phyloP scores from a whole-genome alignment of 2,797 vertebrate genomes.

The Clarias pachynema region DNA sequence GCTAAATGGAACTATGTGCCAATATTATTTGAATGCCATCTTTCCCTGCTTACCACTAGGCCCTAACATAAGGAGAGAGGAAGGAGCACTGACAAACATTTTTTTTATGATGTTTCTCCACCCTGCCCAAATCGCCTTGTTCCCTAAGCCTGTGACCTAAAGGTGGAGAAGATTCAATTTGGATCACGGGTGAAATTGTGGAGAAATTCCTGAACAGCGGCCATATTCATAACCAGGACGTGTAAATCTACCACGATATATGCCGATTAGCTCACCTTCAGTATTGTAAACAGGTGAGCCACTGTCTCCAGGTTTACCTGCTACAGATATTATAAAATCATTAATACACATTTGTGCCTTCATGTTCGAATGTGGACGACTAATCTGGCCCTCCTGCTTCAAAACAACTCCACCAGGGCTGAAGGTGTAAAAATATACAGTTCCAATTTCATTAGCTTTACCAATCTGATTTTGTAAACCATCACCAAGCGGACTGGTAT shows the following conservation, averaged over 20 bases:
- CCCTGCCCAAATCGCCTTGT: no score
- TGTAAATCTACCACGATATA: background rate
- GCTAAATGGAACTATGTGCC: no score
- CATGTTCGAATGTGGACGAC: background rate
- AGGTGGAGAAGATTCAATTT: background rate
- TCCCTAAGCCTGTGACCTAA: no score
- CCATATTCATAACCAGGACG: background rate
- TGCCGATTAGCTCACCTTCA: background rate
- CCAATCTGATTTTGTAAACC: background rate
- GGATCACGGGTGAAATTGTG: background rate
- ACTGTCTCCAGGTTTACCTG: background rate
- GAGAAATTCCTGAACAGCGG: background rate
- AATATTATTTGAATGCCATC: no score
- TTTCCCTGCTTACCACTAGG: no score
- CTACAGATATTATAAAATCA: background rate
- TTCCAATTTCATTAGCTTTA: background rate
- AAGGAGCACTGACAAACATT: no score
- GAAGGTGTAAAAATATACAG: background rate
- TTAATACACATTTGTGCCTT: background rate
- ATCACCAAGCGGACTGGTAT: background rate
- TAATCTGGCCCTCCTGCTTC: background rate
- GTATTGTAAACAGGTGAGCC: background rate
- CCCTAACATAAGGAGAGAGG: no score
- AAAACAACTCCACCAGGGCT: background rate
- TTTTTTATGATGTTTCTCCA: no score